Base-by-base conservation (phyloP, 1,140 invertebrate species). In the Cotesia glomerata region DNA sequence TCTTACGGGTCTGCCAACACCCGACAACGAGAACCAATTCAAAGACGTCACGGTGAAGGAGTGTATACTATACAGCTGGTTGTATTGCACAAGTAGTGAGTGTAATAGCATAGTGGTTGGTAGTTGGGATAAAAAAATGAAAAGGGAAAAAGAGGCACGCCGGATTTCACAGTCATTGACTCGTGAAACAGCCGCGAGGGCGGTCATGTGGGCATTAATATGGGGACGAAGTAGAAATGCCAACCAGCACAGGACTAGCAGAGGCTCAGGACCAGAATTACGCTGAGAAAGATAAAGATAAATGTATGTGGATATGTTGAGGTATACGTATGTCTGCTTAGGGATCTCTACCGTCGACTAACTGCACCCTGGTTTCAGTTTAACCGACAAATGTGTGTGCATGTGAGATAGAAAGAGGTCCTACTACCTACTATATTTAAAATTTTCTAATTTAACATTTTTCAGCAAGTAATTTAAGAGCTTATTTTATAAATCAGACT, bases 131-230 rank as follows among this genome's bases (percentile, higher is more conserved):
- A 59, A 73, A 67, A 76, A 74, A 74, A 73, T 45, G 34, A 68
- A 61, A 71, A 65, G 16, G 58, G 51, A 65, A 74, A 80, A 78
- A 80, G 36, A 66, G 64, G 35, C 56, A 78, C 72, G 77, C 62
- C 74, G 77, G 77, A 80, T 81, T 81, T 81, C 74, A 77, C 78
- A 79, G 79, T 73, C 80, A 81, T 77, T 81, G 80, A 76, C 65
- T 80, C 78, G 79, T 62, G 75, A 79, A 78, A 79, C 75, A 75
- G 77, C 77, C 72, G 63, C 70, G 62, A 70, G 65, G 71, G 74
- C 73, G 77, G 72, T 76, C 75, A 69, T 78, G 77, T 79, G 73
- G 76, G 75, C 32, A 54, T 67, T 67, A 71, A 65, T 65, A 63
- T 71, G 14, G 61, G 63, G 35, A 62, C 36, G 45, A 45, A 62